Evolutionary conservation across 2,797 vertebrate species (phyloP), one percentile per base, ranked within the genome.

Genomic region (Premnoplex brunnescens): DNA sequence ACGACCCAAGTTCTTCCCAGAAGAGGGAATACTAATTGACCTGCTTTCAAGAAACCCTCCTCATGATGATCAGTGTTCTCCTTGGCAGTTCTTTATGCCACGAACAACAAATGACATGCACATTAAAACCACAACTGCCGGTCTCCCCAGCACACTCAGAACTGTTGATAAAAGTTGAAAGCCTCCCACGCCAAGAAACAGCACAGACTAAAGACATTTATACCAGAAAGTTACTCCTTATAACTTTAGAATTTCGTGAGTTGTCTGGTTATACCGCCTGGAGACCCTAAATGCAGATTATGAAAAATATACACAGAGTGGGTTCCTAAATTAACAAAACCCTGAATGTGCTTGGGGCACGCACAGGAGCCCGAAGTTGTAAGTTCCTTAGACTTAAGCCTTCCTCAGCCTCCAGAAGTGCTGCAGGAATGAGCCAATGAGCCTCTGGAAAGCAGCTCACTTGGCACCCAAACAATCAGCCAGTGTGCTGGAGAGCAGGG

Each of bases 401-500:
- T 56, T 71, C 21, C 3, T 46, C 6, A 18, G 52, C 17, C 44
- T 78, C 21, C 80, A 67, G 26, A 63, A 88, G 60, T 8, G 51
- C 69, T 23, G 54, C 7, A 72, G 83, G 80, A 88, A 85, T 21
- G 16, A 30, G 66, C 84, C 54, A 91, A 75, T 58, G 88, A 88
- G 88, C 55, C 91, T 49, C 88, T 9, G 72, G 73, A 78, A 91
- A 75, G 7, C 15, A 0, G 24, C 54, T 77, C 32, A 0, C 92
- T 78, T 96, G 96, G 95, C 93, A 88, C 21, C 41, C 5, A 0
- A 88, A 94, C 96, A 95, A 92, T 67, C 10, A 0, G 19, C 5
- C 83, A 88, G 80, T 94, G 92, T 96, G 83, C 73, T 51, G n/a
- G 59, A 30, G 13, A 64, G 76, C 73, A 49, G 52, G 43, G 76